Evolutionary conservation across 2,113 vertebrate species (phyloP).

Genomic region (Antechinus flavipes): DNA sequence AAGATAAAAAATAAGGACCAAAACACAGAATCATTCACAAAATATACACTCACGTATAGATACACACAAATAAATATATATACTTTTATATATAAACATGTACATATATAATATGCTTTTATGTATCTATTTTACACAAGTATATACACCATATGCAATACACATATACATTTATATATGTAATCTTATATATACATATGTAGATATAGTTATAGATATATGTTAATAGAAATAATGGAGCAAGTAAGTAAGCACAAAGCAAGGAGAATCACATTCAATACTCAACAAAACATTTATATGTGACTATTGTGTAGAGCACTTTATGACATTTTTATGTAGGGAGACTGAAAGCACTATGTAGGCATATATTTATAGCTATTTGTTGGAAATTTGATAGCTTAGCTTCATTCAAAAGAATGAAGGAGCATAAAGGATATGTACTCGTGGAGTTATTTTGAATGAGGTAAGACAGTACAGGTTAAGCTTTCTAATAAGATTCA

Average conservation of each 20-base stretch:
- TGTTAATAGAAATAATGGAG: neutral
- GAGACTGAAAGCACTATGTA: neutral
- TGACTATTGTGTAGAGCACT: no score
- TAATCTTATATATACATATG: neutral
- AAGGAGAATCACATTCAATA: neutral
- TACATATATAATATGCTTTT: neutral
- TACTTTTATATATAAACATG: no score
- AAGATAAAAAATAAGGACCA: conserved; percentile 49
- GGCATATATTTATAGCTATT: neutral
- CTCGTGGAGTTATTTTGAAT: conserved; percentile 24
- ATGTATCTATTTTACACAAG: no score
- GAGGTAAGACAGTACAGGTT: conserved; percentile 40
- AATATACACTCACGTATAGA: neutral
- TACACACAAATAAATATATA: no score
- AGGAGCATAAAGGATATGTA: conserved; percentile 42
- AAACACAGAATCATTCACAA: conserved; percentile 53
- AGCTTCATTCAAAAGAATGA: conserved; percentile 47
- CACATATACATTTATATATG: neutral
- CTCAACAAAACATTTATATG: no score
- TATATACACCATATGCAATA: neutral
- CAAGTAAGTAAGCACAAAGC: neutral
- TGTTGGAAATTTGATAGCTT: conserved; percentile 37
- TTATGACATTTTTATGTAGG: neutral
- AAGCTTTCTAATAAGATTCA: conserved; percentile 49
- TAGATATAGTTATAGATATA: neutral